Evolutionary conservation across 1,140 invertebrate genomes (phyloP), one percentile per base, ranked within the genome.

Genomic region (Pseudachorutes palmiensis): DNA sequence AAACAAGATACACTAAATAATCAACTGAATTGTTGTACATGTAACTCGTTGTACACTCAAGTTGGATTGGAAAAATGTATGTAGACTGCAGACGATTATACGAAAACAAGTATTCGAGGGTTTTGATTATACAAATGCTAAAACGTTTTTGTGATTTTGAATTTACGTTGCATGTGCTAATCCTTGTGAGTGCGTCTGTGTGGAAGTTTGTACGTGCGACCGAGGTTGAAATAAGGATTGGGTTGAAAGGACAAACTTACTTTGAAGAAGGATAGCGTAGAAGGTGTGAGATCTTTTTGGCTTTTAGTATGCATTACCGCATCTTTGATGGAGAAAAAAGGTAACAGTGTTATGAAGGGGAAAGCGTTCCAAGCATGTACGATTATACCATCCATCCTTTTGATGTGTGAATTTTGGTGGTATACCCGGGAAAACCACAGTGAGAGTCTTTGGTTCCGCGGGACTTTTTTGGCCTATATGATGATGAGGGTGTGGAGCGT

Each of bases 251-350:
- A n/a, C 19, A 41, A 41, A 5, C 19, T 41, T 41, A 24, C 9
- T 55, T 9, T n/a, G 24, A 55, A 63, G 66, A 62, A 51, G 48
- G 60, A n/a, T n/a, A n/a, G n/a, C n/a, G n/a, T n/a, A n/a, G n/a
- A n/a, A n/a, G n/a, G n/a, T n/a, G n/a, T 45, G 66, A 64, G 33
- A 60, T 55, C 12, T 24, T 55, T 55, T 55, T 16, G 26, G 55
- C 61, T 66, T 67, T 73, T 73, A 64, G 71, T 73, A 73, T 73
- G 71, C 71, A 73, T 73, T 73, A 73, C 71, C 51, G 66, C 71
- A 69, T 66, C 65, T 66, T 65, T 30, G 31, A 49, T 64, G n/a
- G n/a, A 31, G 30, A 64, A 24, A 64, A 28, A 51, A 48, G n/a
- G 51, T 5, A 55, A 41, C 36, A 41, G 36, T 41, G 5, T 41